Conservation (phyloP, 92 coral and sea anemone genomes). For the Diadumene lineata region DNA sequence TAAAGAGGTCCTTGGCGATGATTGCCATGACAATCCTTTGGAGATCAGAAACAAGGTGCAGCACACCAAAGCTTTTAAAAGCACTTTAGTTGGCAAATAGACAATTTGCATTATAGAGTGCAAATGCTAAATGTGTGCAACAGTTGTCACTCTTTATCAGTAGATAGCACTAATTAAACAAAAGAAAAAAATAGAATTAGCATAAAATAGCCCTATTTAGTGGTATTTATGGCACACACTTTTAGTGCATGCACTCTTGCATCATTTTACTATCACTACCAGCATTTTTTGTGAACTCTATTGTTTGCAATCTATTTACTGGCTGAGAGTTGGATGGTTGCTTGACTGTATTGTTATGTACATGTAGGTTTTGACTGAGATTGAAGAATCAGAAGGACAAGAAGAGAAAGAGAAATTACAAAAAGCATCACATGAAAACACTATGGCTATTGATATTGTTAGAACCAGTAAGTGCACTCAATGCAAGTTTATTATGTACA, state of each 20-base stretch:
- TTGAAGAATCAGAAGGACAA: slow-evolving; percentile 58
- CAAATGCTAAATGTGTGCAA: too few species aligned
- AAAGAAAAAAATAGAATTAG: too few species aligned
- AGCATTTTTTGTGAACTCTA: too few species aligned
- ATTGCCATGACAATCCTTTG: slow-evolving; percentile 62
- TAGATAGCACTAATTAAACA: too few species aligned
- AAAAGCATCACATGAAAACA: slow-evolving; percentile 32
- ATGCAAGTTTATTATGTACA: not conserved
- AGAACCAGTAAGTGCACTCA: slow-evolving; percentile 55
- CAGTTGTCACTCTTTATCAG: too few species aligned
- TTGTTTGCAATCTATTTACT: too few species aligned
- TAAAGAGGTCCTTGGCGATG: slow-evolving; percentile 77
- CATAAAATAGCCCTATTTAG: too few species aligned
- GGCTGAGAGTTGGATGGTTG: not conserved
- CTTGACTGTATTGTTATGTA: not conserved
- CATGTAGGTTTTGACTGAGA: slow-evolving; percentile 66
- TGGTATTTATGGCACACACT: too few species aligned
- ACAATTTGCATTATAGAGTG: too few species aligned
- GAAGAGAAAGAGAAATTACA: slow-evolving; percentile 49
- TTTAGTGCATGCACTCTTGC: not conserved
- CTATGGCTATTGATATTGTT: slow-evolving; percentile 67
- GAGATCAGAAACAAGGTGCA: slow-evolving; percentile 71
- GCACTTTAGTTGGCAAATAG: too few species aligned
- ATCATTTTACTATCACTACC: too few species aligned
- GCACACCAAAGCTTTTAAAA: too few species aligned